A percentile compares a stretch with the other conserved stretches of the same genome.
These are phyloP conservation scores for Frieseomelitta varia DNA, from an alignment of 1,140 invertebrate species.

Conservation along the genomic window DNA sequence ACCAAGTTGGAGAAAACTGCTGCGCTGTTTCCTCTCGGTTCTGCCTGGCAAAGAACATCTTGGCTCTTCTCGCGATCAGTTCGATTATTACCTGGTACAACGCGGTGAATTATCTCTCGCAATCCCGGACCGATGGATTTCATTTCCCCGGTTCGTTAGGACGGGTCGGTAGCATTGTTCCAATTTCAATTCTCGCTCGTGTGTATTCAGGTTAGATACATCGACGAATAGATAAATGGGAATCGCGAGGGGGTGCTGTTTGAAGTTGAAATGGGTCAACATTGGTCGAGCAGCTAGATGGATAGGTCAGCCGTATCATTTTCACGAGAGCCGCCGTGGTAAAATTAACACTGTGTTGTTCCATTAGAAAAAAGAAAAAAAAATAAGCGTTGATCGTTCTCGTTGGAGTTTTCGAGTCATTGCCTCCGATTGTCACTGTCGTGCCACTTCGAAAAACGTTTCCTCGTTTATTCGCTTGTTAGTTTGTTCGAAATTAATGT, in stretches of 20 bases:
- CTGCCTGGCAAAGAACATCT: background rate
- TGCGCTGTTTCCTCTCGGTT: no score
- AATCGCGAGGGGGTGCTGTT: slow-evolving; percentile 37
- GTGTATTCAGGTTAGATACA: slow-evolving; percentile 25
- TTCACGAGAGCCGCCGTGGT: background rate
- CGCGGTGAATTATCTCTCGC: background rate
- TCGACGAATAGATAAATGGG: slow-evolving; percentile 22
- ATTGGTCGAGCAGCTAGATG: background rate
- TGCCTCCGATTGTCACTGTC: background rate
- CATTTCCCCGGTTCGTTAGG: slow-evolving; percentile 41
- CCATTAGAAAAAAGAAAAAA: background rate
- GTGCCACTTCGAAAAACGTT: no score
- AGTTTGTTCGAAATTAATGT: no score
- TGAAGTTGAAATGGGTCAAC: slow-evolving; percentile 51
- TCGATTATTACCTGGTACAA: background rate
- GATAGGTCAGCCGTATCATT: background rate
- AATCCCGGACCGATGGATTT: background rate
- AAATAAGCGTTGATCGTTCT: background rate
- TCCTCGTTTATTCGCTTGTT: no score
- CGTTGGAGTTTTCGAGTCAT: background rate
- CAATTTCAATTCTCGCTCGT: slow-evolving; percentile 54
- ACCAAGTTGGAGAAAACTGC: no score
- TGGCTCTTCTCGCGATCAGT: background rate
- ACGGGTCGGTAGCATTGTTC: slow-evolving; percentile 24
- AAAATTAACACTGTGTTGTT: background rate